phyloP scores from a whole-genome alignment of 2,888 invertebrate species.

The Coremacera marginata region DNA sequence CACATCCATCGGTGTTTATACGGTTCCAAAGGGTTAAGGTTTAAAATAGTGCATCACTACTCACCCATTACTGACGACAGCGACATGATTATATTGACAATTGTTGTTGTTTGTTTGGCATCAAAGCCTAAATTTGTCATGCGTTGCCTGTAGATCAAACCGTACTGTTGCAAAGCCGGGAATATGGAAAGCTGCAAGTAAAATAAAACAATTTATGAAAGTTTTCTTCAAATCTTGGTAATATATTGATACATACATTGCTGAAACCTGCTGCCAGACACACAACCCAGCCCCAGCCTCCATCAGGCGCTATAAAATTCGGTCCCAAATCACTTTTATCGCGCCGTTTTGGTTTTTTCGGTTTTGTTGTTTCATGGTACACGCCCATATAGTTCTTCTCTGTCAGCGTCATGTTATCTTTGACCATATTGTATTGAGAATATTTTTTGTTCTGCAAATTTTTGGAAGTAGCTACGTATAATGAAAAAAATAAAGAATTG shows the following conservation, averaged over 20 bases:
- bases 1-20: too few species aligned
- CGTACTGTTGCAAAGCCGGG: slow-evolving; percentile 79
- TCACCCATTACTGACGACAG: slow-evolving; percentile 78
- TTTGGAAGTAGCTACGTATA: not conserved
- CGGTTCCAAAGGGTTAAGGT: not conserved
- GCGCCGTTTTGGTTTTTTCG: slow-evolving; percentile 68
- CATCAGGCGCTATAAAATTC: slow-evolving; percentile 79
- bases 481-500: not conserved
- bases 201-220: not conserved
- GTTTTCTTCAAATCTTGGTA: not conserved
- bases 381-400: slow-evolving; percentile 58
- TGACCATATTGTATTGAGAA: slow-evolving; percentile 33
- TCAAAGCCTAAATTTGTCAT: slow-evolving; percentile 74
- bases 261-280: slow-evolving; percentile 79
- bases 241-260: slow-evolving; percentile 73
- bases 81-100: slow-evolving; percentile 79
- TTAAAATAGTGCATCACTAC: not conserved
- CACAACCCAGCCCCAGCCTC: slow-evolving; percentile 83
- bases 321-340: slow-evolving; percentile 68
- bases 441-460: not conserved
- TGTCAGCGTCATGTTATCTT: slow-evolving; percentile 56
- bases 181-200: slow-evolving; percentile 74
- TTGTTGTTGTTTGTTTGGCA: slow-evolving; percentile 77
- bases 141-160: slow-evolving; percentile 77
- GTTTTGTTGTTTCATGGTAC: slow-evolving; percentile 63